These are phyloP conservation scores for Caenorhabditis sulstoni DNA, from an alignment of 2,888 invertebrate genomes.

Conservation along the genomic window DNA sequence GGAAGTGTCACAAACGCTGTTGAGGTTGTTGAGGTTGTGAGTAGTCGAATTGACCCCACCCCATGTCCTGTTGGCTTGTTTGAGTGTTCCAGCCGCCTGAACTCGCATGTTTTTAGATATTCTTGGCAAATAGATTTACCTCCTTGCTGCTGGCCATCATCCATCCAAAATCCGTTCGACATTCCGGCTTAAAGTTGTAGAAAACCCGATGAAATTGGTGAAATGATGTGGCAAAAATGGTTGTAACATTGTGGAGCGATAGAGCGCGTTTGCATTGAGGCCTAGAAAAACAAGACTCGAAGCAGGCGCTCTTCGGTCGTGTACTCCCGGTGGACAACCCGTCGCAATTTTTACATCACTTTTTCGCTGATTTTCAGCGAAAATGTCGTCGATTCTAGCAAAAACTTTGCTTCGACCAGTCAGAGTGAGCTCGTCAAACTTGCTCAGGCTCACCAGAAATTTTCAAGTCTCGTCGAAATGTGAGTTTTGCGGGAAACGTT, in stretches of 20 bases:
- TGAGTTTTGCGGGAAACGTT: neutral
- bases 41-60: slow-evolving; percentile 75
- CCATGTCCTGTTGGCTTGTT: slow-evolving; percentile 56
- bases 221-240: slow-evolving; percentile 51
- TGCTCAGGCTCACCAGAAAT: slow-evolving; percentile 3
- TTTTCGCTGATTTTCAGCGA: neutral
- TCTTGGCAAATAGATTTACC: slow-evolving; percentile 22
- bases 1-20: slow-evolving; percentile 9
- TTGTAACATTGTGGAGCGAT: slow-evolving; percentile 31
- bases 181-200: slow-evolving; percentile 5
- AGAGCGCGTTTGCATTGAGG: slow-evolving; percentile 33
- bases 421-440: neutral
- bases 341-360: neutral
- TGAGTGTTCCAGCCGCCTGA: slow-evolving; percentile 54
- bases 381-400: slow-evolving; percentile 24
- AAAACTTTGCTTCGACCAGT: slow-evolving; percentile 8
- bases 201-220: slow-evolving; percentile 2
- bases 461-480: slow-evolving; percentile 20
- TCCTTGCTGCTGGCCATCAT: slow-evolving; percentile 45
- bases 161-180: slow-evolving; percentile 60
- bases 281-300: slow-evolving; percentile 1
- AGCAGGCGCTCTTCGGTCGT: slow-evolving; percentile 5
- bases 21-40: slow-evolving; percentile 65
- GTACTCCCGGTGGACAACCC: slow-evolving; percentile 38
- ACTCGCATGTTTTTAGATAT: neutral